Evolutionary conservation across 37 sponge, comb jelly and placozoan species (phyloP), one percentile per base, ranked within the genome.

Genomic region (Bolinopsis microptera): DNA sequence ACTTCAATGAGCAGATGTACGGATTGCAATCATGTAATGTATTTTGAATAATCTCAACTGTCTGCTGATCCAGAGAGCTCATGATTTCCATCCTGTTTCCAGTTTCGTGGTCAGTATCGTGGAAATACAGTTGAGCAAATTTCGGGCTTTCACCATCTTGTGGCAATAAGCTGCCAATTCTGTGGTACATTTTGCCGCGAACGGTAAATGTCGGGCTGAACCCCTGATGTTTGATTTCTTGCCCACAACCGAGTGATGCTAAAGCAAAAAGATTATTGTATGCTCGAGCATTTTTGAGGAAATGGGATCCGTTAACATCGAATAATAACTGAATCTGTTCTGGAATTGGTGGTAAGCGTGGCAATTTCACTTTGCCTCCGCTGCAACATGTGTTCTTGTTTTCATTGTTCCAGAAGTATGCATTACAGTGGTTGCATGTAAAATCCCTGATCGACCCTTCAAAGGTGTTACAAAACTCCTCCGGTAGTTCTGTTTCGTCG

Each of bases 151-250:
- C 82, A 8, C 82, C 82, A 27, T 16, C 21, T 23, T 34, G 22
- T 13, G 82, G 82, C 0, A 80, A 37, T 0, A 80, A 37, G 37
- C 36, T 2, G 23, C 82, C 82, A 34, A 80, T 80, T 80, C 82
- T 80, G 82, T 80, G 82, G 32, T 80, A 80, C 38, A 80, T 80
- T 22, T 80, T 80, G 1, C 82, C 82, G 3, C 33, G 82, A 3
- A 80, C 37, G 16, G 82, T 36, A 80, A 80, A 80, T 34, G 82
- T 80, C 5, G 82, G 82, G 23, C 37, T 80, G 37, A 80, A 80
- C 1, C 82, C 82, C 8, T 2, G 82, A 8, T 80, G 82, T 13
- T 8, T 2, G 1, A 33, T 34, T 80, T 80, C 82, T n/a, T n/a
- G n/a, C 3, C 38, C 33, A 35, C 82, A 80, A 18, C 82, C 82